phyloP scores from a whole-genome alignment of 1,140 invertebrate species.

The Drosophila aff. region DNA sequence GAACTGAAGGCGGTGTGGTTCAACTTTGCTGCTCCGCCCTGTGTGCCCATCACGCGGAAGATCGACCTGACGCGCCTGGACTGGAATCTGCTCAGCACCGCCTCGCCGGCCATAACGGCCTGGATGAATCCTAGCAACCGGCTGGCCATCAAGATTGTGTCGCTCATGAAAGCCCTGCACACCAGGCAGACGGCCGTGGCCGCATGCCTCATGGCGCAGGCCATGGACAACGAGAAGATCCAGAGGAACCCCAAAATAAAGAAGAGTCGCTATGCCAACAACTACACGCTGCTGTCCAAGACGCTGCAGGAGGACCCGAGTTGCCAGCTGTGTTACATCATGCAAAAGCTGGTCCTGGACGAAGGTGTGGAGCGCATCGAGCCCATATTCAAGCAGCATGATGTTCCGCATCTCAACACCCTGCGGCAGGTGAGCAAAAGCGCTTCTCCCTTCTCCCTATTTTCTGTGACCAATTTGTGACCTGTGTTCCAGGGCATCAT shows the following conservation, averaged over 20 bases:
- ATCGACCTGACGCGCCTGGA: constrained; percentile 97
- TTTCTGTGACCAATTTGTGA: constrained; percentile 27
- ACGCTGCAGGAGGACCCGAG: constrained; percentile 98
- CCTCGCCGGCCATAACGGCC: constrained; percentile 97
- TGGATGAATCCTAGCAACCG: constrained; percentile 98
- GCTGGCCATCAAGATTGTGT: constrained; percentile 92
- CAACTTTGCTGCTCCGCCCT: constrained; percentile 98
- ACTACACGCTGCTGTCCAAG: constrained; percentile 94
- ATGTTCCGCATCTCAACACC: constrained; percentile 94
- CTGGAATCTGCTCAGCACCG: constrained; percentile 98
- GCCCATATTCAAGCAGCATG: constrained; percentile 92
- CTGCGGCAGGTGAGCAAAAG: constrained; percentile 89
- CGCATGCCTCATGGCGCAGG: constrained; percentile 97
- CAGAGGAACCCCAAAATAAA: constrained; percentile 82
- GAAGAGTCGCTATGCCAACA: constrained; percentile 93
- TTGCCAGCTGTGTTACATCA: constrained; percentile 95
- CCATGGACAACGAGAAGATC: constrained; percentile 89
- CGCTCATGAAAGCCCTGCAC: constrained; percentile 91
- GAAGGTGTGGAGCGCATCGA: constrained; percentile 92
- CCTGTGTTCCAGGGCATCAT: constrained; percentile 90
- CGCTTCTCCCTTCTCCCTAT: neutral
- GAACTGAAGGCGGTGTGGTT: constrained; percentile 97
- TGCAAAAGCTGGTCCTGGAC: constrained; percentile 93
- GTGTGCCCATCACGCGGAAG: constrained; percentile 96
- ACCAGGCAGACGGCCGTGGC: constrained; percentile 93